Evolutionary conservation across 2,888 invertebrate species (phyloP).

Genomic region (Hecatera dysodea): DNA sequence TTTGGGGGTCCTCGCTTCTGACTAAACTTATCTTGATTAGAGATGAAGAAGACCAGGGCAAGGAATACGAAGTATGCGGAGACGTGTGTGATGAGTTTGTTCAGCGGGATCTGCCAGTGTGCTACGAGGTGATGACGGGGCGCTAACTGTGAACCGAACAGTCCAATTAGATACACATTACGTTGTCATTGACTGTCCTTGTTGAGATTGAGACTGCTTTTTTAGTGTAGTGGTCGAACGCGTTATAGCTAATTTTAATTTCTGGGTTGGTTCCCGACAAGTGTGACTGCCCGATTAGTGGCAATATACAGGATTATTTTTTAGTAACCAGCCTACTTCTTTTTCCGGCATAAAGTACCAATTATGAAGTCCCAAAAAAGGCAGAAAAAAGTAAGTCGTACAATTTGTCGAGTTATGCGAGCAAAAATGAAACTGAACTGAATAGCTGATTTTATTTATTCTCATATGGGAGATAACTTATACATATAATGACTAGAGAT

Average conservation of each 20-base stretch:
- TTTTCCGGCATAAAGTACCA: not conserved
- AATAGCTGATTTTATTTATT: too few relatives aligned
- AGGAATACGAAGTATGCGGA: slow-evolving; percentile 93
- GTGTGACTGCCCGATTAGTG: too few relatives aligned
- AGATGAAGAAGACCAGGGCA: slow-evolving; percentile 91
- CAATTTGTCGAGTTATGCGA: too few relatives aligned
- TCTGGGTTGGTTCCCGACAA: too few relatives aligned
- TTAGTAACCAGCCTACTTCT: too few relatives aligned
- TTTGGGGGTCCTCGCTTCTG: slow-evolving; percentile 91
- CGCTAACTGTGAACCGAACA: slow-evolving; percentile 72
- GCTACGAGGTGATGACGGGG: slow-evolving; percentile 84
- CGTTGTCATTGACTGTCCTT: not conserved
- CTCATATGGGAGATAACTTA: too few relatives aligned
- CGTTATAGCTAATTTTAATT: not conserved
- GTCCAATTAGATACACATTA: slow-evolving; percentile 65
- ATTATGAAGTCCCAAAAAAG: too few relatives aligned
- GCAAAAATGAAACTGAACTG: too few relatives aligned
- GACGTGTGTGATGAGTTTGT: slow-evolving; percentile 93
- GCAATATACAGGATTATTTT: too few relatives aligned
- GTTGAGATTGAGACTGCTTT: not conserved
- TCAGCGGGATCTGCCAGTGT: slow-evolving; percentile 92
- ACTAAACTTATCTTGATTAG: slow-evolving; percentile 90
- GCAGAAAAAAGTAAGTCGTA: too few relatives aligned
- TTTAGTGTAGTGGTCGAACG: not conserved
- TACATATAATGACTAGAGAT: not conserved